These are phyloP conservation scores for Diuraphis noxia DNA, from an alignment of 1,140 invertebrate species.

Conservation along the genomic window DNA sequence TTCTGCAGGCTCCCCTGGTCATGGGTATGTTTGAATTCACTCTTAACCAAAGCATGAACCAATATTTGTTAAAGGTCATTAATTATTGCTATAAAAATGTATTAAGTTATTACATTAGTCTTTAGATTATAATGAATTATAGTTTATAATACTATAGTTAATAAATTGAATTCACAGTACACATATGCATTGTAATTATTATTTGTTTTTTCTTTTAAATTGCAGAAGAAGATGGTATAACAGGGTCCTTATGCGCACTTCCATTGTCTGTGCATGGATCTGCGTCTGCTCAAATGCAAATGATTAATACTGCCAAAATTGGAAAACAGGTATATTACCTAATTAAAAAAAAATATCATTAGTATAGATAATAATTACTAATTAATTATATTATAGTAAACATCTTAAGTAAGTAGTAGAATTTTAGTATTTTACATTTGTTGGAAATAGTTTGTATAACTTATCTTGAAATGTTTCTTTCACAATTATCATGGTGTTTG, in stretches of 20 bases:
- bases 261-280: slow-evolving; percentile 76
- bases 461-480: background rate
- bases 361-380: background rate
- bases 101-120: background rate
- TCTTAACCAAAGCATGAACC: background rate
- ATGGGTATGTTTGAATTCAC: background rate
- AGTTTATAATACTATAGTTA: background rate
- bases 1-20: too few relatives aligned
- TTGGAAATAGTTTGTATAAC: background rate
- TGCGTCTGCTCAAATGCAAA: slow-evolving; percentile 73
- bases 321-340: slow-evolving; percentile 63
- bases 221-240: slow-evolving; percentile 69
- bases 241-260: slow-evolving; percentile 70
- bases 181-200: background rate
- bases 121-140: background rate
- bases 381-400: background rate
- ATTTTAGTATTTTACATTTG: background rate
- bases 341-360: background rate
- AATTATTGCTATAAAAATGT: background rate
- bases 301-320: slow-evolving; percentile 68
- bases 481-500: background rate
- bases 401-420: background rate
- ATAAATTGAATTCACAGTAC: background rate
- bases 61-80: background rate
- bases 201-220: slow-evolving; percentile 55